A percentile compares a stretch with the other conserved stretches of the same genome.
Evolutionary conservation across 2,797 vertebrate species (phyloP).

Genomic region (Tolypeutes matacus): DNA sequence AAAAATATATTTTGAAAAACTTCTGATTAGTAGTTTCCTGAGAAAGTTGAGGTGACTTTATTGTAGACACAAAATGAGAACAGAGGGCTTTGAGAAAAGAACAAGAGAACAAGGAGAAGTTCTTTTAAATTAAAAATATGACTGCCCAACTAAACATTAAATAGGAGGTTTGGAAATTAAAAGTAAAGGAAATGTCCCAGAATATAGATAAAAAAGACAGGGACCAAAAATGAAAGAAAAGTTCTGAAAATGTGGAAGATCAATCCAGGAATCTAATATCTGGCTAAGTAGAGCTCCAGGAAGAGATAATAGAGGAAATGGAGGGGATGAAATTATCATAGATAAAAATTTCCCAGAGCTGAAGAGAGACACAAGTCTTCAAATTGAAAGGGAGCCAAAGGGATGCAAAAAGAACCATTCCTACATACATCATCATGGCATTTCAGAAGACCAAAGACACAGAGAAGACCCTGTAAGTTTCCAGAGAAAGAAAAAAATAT

Average conservation of each 20-base stretch:
- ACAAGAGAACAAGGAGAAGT: not conserved
- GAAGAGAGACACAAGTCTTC: not conserved
- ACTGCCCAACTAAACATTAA: not conserved
- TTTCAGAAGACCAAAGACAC: not conserved
- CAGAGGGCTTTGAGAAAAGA: not conserved
- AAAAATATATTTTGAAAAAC: not conserved
- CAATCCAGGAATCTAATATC: not conserved
- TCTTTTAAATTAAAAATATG: slow-evolving; percentile 44
- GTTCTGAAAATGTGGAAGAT: not conserved
- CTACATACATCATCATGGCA: not conserved
- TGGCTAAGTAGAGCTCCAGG: not conserved
- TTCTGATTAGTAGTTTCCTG: not conserved
- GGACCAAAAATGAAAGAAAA: not conserved
- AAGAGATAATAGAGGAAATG: not conserved
- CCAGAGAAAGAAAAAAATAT: not conserved
- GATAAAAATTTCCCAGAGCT: not conserved
- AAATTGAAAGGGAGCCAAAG: not conserved
- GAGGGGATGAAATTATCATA: not conserved
- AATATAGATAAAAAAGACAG: not conserved
- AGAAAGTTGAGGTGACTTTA: not conserved
- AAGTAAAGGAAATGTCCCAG: not conserved
- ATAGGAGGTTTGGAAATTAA: not conserved
- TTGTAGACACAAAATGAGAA: not conserved
- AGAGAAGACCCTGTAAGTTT: not conserved
- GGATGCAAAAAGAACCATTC: not conserved